phyloP scores from a whole-genome alignment of 1,140 invertebrate species.

The Brachionus plicatilis region DNA sequence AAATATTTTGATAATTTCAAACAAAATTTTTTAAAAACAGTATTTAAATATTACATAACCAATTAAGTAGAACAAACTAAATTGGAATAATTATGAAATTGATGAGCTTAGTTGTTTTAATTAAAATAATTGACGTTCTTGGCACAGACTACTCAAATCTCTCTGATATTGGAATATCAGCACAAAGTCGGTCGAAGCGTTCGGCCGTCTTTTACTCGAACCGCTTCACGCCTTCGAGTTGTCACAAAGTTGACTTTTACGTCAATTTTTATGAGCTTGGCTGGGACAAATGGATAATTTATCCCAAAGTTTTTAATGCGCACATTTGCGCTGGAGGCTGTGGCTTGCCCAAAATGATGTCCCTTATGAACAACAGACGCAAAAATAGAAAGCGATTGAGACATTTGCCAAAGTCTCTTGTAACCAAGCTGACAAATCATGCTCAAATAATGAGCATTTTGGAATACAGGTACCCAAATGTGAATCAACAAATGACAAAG shows the following conservation, averaged over 20 bases:
- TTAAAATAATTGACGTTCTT: background rate
- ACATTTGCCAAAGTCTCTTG: background rate
- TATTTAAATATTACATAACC: background rate
- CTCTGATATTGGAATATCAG: background rate
- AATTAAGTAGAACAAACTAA: background rate
- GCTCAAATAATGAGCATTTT: slow-evolving; percentile 40
- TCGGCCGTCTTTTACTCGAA: background rate
- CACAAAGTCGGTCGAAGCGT: background rate
- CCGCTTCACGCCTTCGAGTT: background rate
- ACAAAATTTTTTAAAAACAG: background rate
- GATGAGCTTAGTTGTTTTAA: background rate
- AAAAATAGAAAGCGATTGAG: background rate
- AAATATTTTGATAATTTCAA: background rate
- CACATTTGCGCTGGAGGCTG: slow-evolving; percentile 9
- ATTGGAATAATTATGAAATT: background rate
- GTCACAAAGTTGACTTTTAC: slow-evolving; percentile 10
- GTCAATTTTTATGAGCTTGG: slow-evolving; percentile 37
- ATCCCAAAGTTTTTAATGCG: slow-evolving; percentile 38
- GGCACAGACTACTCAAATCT: background rate
- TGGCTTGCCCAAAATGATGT: background rate
- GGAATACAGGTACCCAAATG: background rate
- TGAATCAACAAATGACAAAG: slow-evolving; percentile 38
- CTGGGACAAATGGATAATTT: slow-evolving; percentile 40
- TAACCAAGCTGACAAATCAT: slow-evolving; percentile 22
- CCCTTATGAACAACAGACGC: background rate